A percentile compares a stretch with the other conserved stretches of the same genome.
phyloP scores from a whole-genome alignment of 2,113 vertebrate genomes.

The Verasper variegatus region DNA sequence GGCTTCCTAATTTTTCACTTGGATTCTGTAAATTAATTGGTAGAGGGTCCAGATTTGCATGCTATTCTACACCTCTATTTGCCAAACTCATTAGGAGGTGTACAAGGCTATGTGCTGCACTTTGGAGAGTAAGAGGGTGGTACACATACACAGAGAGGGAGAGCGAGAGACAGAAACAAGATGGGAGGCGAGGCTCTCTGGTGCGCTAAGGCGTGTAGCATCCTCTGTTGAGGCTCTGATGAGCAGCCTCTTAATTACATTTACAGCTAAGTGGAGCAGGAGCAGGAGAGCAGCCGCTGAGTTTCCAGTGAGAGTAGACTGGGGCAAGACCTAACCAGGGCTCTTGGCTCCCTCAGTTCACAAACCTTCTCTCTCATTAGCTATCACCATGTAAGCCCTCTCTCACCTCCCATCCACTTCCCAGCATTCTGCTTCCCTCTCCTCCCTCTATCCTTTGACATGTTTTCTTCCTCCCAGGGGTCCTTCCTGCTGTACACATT shows the following conservation, averaged over 20 bases:
- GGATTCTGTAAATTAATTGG: slow-evolving; percentile 61
- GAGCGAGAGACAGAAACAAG: slow-evolving; percentile 29
- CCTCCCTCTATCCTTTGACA: slow-evolving; percentile 41
- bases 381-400: slow-evolving; percentile 51
- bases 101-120: slow-evolving; percentile 30
- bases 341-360: slow-evolving; percentile 58
- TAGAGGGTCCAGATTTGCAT: slow-evolving; percentile 55
- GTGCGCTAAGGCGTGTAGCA: slow-evolving; percentile 63
- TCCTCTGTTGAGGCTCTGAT: slow-evolving; percentile 67
- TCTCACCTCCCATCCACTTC: slow-evolving; percentile 45
- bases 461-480: slow-evolving; percentile 58
- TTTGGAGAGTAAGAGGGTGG: slow-evolving; percentile 33
- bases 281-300: slow-evolving; percentile 66
- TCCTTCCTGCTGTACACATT: slow-evolving; percentile 68
- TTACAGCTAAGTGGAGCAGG: slow-evolving; percentile 77
- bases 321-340: slow-evolving; percentile 57
- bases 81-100: slow-evolving; percentile 67
- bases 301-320: slow-evolving; percentile 57
- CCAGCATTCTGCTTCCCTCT: slow-evolving; percentile 48
- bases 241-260: slow-evolving; percentile 80
- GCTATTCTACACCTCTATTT: slow-evolving; percentile 55
- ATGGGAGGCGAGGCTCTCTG: slow-evolving; percentile 55
- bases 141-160: slow-evolving; percentile 20
- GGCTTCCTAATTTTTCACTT: slow-evolving; percentile 49
- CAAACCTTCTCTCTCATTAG: slow-evolving; percentile 61